Conservation (phyloP, 2,888 invertebrate genomes). For the Eudemis profundana region DNA sequence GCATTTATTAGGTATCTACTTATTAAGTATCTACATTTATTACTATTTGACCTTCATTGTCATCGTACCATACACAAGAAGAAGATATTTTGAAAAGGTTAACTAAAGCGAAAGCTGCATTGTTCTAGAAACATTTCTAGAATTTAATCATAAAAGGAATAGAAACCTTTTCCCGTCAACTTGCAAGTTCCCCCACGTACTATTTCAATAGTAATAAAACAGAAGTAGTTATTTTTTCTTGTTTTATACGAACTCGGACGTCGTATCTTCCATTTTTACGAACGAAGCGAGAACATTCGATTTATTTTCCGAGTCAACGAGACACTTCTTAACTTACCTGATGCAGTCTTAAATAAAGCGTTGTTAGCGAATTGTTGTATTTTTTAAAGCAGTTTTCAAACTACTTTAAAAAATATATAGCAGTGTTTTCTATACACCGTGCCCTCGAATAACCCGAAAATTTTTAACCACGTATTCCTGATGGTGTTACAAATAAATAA, state of each 20-base stretch:
- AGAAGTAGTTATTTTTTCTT: background rate
- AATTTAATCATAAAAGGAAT: background rate
- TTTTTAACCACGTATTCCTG: too few species aligned
- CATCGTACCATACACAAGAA: too few species aligned
- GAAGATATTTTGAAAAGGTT: too few species aligned
- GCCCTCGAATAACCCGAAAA: too few species aligned
- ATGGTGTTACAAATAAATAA: too few species aligned
- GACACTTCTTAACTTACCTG: background rate
- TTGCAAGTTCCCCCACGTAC: background rate
- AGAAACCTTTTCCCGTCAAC: background rate
- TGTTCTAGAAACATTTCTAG: background rate
- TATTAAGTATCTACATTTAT: too few species aligned
- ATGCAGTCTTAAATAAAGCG: background rate
- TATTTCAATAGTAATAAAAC: slow-evolving; percentile 1
- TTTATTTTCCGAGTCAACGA: background rate
- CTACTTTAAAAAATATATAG: too few species aligned
- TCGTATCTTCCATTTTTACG: slow-evolving; percentile 1
- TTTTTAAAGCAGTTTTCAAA: too few species aligned
- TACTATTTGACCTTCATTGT: too few species aligned
- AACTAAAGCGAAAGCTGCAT: background rate
- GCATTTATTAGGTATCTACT: too few species aligned
- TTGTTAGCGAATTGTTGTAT: too few species aligned
- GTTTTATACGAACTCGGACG: slow-evolving; percentile 2
- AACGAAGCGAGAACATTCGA: background rate
- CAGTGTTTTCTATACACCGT: too few species aligned